phyloP scores from a whole-genome alignment of 2,113 vertebrate genomes.

The Cavia aperea region DNA sequence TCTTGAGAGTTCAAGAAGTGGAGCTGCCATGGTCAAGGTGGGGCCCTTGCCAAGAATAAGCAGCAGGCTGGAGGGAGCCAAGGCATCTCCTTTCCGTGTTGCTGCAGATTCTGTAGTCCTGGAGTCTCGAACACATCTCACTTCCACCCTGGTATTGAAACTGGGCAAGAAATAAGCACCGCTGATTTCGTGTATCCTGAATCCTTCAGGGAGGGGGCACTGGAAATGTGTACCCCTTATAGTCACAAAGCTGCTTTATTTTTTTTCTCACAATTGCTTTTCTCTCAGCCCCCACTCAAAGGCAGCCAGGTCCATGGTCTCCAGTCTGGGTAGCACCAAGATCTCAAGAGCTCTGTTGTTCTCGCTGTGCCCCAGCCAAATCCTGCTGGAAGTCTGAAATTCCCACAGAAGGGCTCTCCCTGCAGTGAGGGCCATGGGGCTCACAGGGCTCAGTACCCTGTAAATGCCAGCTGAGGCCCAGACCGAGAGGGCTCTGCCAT shows the following conservation, averaged over 20 bases:
- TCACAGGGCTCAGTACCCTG: no score
- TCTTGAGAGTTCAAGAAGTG: not conserved
- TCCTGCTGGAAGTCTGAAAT: not conserved
- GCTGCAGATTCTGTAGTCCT: not conserved
- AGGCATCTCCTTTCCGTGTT: not conserved
- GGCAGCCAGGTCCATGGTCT: not conserved
- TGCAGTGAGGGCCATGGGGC: no score
- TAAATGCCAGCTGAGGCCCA: not conserved
- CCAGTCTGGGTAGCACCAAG: not conserved
- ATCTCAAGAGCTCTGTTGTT: not conserved
- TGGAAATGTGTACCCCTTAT: not conserved
- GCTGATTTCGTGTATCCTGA: not conserved
- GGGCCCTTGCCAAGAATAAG: not conserved
- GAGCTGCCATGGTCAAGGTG: not conserved
- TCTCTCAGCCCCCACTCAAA: not conserved
- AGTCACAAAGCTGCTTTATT: no score
- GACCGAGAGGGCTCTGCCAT: not conserved
- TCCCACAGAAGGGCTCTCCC: no score
- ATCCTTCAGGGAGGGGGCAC: accelerated
- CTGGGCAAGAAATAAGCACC: not conserved
- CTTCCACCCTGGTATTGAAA: not conserved
- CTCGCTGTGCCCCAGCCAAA: not conserved
- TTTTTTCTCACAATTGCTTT: not conserved
- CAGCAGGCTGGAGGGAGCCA: not conserved
- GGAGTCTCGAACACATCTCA: not conserved